These are phyloP conservation scores for Mellilla xanthometata DNA, from an alignment of 2,888 invertebrate genomes.

Conservation along the genomic window DNA sequence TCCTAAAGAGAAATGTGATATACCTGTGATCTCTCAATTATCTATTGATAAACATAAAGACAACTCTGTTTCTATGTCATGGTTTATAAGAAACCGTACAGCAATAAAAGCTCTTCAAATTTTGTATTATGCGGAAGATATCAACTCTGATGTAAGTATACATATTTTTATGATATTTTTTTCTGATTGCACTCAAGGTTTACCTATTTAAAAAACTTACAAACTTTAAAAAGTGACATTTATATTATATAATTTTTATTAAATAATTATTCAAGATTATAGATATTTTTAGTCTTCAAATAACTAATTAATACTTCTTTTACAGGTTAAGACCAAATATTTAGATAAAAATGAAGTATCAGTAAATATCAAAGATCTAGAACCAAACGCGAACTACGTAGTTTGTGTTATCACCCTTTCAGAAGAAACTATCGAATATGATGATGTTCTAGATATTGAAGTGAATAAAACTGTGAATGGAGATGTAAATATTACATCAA, in stretches of 20 bases:
- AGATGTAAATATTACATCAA: conserved; percentile 52
- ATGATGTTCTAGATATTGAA: conserved; percentile 42
- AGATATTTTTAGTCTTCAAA: too few relatives aligned
- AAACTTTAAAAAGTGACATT: too few relatives aligned
- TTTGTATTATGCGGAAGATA: conserved; percentile 86
- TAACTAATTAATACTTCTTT: too few relatives aligned
- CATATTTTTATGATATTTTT: background rate
- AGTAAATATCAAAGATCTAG: conserved; percentile 57
- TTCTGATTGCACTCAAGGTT: too few relatives aligned
- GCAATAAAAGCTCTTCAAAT: conserved; percentile 92
- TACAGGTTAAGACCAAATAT: conserved; percentile 69
- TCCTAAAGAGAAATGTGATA: conserved; percentile 75
- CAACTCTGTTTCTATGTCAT: conserved; percentile 92
- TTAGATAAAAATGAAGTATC: conserved; percentile 66
- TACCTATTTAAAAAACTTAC: too few relatives aligned
- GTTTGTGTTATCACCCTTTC: conserved; percentile 66
- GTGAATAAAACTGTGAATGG: conserved; percentile 48
- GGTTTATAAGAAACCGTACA: conserved; percentile 94
- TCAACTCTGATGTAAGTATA: conserved; percentile 52
- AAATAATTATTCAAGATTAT: background rate
- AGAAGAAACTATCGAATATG: conserved; percentile 55
- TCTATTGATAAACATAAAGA: conserved; percentile 94
- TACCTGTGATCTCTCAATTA: conserved; percentile 91
- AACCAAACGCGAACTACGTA: conserved; percentile 62
- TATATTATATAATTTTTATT: background rate